Conservation (phyloP, 2,888 invertebrate genomes). For the Rhagonycha lutea region DNA sequence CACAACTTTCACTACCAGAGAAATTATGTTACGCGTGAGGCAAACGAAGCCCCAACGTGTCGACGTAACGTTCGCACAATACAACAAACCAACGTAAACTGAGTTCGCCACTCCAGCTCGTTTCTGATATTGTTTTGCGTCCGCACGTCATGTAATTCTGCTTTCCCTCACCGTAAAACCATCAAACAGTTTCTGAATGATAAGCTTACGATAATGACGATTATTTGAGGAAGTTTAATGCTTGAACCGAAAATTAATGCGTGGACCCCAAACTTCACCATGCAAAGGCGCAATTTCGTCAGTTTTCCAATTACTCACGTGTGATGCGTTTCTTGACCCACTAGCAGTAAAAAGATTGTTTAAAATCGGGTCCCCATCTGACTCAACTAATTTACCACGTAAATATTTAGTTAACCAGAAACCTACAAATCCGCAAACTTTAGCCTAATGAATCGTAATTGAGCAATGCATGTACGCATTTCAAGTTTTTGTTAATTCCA, state of each 20-base stretch:
- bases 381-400: neutral
- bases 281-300: neutral
- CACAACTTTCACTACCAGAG: neutral
- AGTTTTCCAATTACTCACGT: neutral
- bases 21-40: neutral
- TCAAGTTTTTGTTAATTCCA: neutral
- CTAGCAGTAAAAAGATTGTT: neutral
- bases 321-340: neutral
- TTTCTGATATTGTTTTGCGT: neutral
- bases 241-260: neutral
- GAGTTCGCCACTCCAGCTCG: neutral
- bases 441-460: neutral
- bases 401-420: neutral
- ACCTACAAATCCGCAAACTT: neutral
- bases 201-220: neutral
- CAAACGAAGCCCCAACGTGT: neutral
- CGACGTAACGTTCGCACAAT: neutral
- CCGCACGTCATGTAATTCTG: neutral
- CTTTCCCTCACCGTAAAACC: neutral
- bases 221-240: neutral
- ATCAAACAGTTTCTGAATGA: neutral
- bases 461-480: neutral
- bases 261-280: neutral
- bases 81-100: neutral
- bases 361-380: neutral